Base-by-base conservation (phyloP, 2,888 invertebrate species). In the Polietes domitor region DNA sequence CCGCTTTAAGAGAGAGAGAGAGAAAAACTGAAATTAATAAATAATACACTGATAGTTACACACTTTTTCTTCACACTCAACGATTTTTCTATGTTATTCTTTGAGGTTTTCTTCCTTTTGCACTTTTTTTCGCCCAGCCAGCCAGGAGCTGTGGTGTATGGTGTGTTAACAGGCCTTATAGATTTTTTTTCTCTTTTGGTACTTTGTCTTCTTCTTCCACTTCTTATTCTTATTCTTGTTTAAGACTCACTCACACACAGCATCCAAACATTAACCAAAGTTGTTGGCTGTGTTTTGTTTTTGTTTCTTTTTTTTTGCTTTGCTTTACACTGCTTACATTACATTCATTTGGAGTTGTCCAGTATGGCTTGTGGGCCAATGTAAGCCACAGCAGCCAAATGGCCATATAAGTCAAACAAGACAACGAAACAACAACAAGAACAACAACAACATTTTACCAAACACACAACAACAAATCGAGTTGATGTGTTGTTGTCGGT, bases 291-390 rank as follows among this genome's bases (percentile, higher is more conserved):
- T 19, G 58, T 68, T 37, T 32, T 32, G 65, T 72, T 68, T 4
- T n/a, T 68, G 41, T 6, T 47, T 47, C 12, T 47, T n/a, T 47
- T 78, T 75, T 79, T 79, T 72, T 83, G 21, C 21, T n/a, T 43
- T 12, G 41, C 5, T 43, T 43, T 24, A 37, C 58, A 26, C 58
- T 24, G 21, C 58, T 68, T 68, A 43, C 68, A 68, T 68, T 65
- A 65, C 65, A 37, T 43, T 81, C 84, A 84, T 76, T 76, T 84
- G 17, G 15, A 41, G 70, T 26, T 85, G 85, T 78, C 85, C 86
- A 82, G 81, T 83, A 82, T 79, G 81, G 82, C 85, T 85, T 85
- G 85, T 82, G 80, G 85, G 81, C 84, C 84, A 84, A 80, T 80
- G 82, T 82, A 82, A 82, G 84, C 84, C 83, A 80, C 71, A 77